Conservation (phyloP, 2,888 invertebrate species). For the Drosophila testacea region DNA sequence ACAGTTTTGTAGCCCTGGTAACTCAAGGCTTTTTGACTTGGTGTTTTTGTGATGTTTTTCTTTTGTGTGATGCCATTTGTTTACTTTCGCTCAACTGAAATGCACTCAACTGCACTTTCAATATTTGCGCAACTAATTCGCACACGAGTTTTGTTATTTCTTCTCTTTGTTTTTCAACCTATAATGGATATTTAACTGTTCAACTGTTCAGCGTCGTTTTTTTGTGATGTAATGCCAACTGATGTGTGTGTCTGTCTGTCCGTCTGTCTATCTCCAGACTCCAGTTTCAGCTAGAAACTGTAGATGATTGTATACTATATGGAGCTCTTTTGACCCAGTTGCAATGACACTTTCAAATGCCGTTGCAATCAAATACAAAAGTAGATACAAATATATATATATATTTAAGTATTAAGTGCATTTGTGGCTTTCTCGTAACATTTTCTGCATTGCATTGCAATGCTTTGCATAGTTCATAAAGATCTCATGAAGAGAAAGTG, state of each 20-base stretch:
- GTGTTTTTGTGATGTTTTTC: conserved; percentile 1
- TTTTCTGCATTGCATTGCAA: conserved; percentile 48
- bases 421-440: conserved; percentile 78
- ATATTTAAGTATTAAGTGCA: conserved; percentile 66
- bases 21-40: conserved; percentile 9
- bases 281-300: conserved; percentile 30
- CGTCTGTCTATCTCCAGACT: conserved; percentile 4
- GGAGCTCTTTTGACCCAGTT: conserved; percentile 65
- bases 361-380: conserved; percentile 66
- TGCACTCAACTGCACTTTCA: conserved; percentile 61
- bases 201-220: conserved; percentile 8
- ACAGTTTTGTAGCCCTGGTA: conserved; percentile 1
- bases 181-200: conserved; percentile 58
- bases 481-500: conserved; percentile 77
- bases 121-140: conserved; percentile 74
- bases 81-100: conserved; percentile 57
- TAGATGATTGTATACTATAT: conserved; percentile 6
- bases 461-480: conserved; percentile 80
- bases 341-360: conserved; percentile 74
- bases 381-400: conserved; percentile 11
- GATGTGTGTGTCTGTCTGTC: conserved; percentile 3
- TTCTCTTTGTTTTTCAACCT: conserved; percentile 26
- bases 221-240: conserved; percentile 58
- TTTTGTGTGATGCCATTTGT: conserved; percentile 12
- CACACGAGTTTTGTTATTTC: conserved; percentile 39